A percentile compares a stretch with the other conserved stretches of the same genome.
phyloP scores from a whole-genome alignment of 2,113 vertebrate genomes.

The Symphodus melops region DNA sequence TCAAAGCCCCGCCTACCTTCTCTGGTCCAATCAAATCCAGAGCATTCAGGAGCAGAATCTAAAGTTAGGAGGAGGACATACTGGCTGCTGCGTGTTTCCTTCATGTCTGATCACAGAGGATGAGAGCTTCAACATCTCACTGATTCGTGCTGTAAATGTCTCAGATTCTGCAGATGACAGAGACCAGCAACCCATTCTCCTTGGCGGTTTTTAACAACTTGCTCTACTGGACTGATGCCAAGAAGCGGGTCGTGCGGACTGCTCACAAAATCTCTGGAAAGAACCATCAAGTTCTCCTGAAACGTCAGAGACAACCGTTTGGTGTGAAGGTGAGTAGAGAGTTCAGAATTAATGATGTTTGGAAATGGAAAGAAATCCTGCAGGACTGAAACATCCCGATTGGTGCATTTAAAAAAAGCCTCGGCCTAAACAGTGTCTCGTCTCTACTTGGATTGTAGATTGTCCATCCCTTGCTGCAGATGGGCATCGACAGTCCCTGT shows the following conservation, averaged over 20 bases:
- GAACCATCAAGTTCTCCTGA: constrained; percentile 83
- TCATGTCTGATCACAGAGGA: too few species aligned
- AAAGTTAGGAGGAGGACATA: too few species aligned
- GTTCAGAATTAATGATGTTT: neutral
- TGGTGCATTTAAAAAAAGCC: neutral
- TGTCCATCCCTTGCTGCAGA: constrained; percentile 82
- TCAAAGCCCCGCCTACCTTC: too few species aligned
- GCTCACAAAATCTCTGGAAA: constrained; percentile 88
- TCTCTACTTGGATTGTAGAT: constrained; percentile 62
- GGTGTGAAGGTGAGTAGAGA: constrained; percentile 85
- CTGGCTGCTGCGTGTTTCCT: too few species aligned
- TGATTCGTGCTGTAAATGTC: neutral
- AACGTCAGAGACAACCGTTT: constrained; percentile 84
- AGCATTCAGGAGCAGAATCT: too few species aligned
- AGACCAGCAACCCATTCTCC: constrained; percentile 87
- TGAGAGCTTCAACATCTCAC: too few species aligned
- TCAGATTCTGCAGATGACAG: constrained; percentile 87
- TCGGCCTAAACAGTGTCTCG: neutral
- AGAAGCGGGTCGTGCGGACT: constrained; percentile 83
- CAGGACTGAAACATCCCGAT: neutral
- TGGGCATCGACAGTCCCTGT: constrained; percentile 77
- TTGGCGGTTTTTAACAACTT: constrained; percentile 87
- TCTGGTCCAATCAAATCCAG: too few species aligned
- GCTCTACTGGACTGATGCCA: constrained; percentile 91
- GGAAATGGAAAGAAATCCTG: neutral